Base-by-base conservation (phyloP, 1,140 invertebrate species). In the Solen grandis region DNA sequence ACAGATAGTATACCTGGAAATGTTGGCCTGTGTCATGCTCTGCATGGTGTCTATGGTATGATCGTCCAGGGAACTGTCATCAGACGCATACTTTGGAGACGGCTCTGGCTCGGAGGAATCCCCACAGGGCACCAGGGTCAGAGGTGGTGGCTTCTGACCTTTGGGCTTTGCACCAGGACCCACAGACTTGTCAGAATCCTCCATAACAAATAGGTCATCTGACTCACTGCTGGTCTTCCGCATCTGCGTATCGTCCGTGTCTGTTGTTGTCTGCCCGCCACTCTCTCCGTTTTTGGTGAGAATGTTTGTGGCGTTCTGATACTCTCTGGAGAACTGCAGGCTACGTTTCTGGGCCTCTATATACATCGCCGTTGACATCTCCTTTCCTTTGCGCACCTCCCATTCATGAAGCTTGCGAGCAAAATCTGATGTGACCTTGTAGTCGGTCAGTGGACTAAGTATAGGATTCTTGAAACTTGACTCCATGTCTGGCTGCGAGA, bases 391-490 rank as follows among this genome's bases (percentile, higher is more conserved):
- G 14, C 70, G 95, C 81, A 96, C 95, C 90, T 98, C 97, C 97
- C 97, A 98, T 90, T 98, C 96, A 90, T 97, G 97, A 0, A 98
- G 93, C 88, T 97, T 97, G 25, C 95, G 95, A 0, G 96, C 97
- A 90, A 98, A 98, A 84, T 96, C 96, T 59, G 96, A 94, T 10
- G 96, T 97, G 33, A 91, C 87, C 79, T 96, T 96, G 59, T 88
- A 87, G 52, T 87, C 87, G 27, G 85, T 86, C 50, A 89, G 55
- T 1, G 87, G 87, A 74, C 88, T 86, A 0, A 87, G 73, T 19
- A 86, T 68, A 14, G 86, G 84, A 75, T 84, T 85, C 74, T 86
- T 88, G 16, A 86, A 84, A 69, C 84, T 87, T 10, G 82, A 33
- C 13, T 89, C 88, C 50, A 79, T 62, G 35, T 88, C 88, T 14